Base-by-base conservation (phyloP, 2,113 vertebrate species). In the Scomber colias region DNA sequence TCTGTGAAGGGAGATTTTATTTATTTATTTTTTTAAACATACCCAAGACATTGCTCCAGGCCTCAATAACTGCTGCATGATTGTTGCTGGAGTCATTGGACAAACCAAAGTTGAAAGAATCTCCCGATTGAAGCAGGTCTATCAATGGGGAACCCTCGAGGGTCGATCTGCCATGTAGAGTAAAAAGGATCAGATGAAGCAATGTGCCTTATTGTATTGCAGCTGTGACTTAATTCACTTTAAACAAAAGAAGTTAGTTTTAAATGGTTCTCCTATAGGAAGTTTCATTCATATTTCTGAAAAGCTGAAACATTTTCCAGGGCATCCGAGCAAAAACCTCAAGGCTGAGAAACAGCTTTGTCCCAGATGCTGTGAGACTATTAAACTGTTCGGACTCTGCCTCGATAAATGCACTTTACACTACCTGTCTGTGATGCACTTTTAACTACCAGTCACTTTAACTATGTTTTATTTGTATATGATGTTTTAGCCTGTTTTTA, bases 1-100 rank as follows among this genome's bases (percentile, higher is more conserved):
- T 72, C 15, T 2, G 15, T 70, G 49, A 40, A 40, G 30, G 3
- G 17, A 9, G 12, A 31, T 15, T 21, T 21, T 17, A 12, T 3
- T 27, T 27, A n/a, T 27, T 27, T 27, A 2, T 27, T 27, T 27
- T 27, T 27, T 27, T 27, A 65, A 49, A 48, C 91, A 5, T 87
- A 95, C 95, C 88, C 13, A 93, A 24, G 49, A 94, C 66, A 5
- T 5, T 77, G 13, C 85, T 80, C 87, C 93, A 75, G 10, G 83
- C 3, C 1, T 78, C 3, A 14, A 89, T 4, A 48, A 94, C 31
- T 10, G 44, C 10, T 14, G 60, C 45, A 9, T 84, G 27, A 49
- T 89, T 77, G 17, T 48, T n/a, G 0, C 0, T 60, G 7, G 59
- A 5, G 11, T 89, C 35, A 1, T 9, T 48, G 9, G 80, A 44